A percentile compares a stretch with the other conserved stretches of the same genome.
Conservation (phyloP, 2,113 vertebrate species). For the Mionectes macconnelli region DNA sequence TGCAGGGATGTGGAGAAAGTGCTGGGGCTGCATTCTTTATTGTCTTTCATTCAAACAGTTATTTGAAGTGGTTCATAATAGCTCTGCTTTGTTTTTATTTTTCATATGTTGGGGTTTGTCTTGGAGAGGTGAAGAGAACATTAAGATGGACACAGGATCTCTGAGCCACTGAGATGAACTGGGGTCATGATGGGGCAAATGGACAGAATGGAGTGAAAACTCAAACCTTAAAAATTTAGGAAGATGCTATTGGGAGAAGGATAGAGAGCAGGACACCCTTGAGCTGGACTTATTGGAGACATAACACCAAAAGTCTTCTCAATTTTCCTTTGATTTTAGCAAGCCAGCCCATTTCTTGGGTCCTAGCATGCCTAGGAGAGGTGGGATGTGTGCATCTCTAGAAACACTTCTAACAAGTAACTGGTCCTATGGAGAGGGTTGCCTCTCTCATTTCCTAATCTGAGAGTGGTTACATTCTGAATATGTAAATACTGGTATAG, state of each 20-base stretch:
- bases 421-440: background rate
- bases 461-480: background rate
- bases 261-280: background rate
- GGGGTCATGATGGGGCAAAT: background rate
- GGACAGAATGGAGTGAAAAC: background rate
- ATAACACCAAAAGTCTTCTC: background rate
- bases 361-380: background rate
- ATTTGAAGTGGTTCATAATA: background rate
- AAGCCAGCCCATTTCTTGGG: background rate
- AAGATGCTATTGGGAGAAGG: background rate
- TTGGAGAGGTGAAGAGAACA: background rate
- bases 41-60: background rate
- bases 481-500: accelerated
- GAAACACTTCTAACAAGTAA: background rate
- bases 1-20: background rate
- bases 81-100: background rate
- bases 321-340: background rate
- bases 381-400: background rate
- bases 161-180: background rate
- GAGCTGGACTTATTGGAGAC: background rate
- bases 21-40: background rate
- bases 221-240: background rate
- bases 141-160: background rate
- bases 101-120: background rate
- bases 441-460: background rate